Base-by-base conservation (phyloP, 2,797 vertebrate genomes). In the Poliocrania exsul region DNA sequence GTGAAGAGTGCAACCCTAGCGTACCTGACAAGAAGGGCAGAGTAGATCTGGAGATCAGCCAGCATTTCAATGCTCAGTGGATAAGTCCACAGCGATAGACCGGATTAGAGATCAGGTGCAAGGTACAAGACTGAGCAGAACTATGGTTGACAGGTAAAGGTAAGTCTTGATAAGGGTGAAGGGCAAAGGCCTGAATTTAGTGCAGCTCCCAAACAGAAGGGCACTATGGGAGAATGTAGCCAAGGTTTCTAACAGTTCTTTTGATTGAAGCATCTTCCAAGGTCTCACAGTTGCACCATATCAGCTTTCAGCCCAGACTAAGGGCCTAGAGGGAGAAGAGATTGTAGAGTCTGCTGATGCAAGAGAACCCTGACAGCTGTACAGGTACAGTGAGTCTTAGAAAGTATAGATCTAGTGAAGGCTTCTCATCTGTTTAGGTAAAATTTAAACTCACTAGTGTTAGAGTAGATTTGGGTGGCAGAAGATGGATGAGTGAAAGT, bases 161-260 rank as follows among this genome's bases (percentile, higher is more conserved):
- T 11, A 33, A 65, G 8, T 25, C 58, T 33, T 31, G 16, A 5
- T 2, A 15, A 81, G 18, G 26, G 23, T 26, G 6, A 23, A 35
- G 16, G 14, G 13, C 24, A 60, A 64, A 56, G 28, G 6, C 16
- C 19, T 81, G 53, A 29, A 44, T 17, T 58, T 67, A 51, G 13
- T 42, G 35, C 33, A 47, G 29, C 29, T 66, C 20, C 29, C 47
- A 31, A n/a, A 40, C 2, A 37, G 56, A 69, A 79, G 13, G 6
- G 37, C 4, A 16, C 6, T 2, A 10, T 9, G 5, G 37, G 7
- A 33, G 6, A 7, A 31, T 2, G 2, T 5, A 33, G 26, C 6
- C 4, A 42, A 60, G 33, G 10, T 4, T 72, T 10, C 33, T 31
- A 3, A 11, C 1, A 8, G 5, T 3, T 20, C 10, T 33, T 88